Percentiles rank a stretch among this genome's conserved stretches.
These are phyloP conservation scores for Theristicus caerulescens DNA, from an alignment of 2,113 vertebrate genomes.

Conservation along the genomic window DNA sequence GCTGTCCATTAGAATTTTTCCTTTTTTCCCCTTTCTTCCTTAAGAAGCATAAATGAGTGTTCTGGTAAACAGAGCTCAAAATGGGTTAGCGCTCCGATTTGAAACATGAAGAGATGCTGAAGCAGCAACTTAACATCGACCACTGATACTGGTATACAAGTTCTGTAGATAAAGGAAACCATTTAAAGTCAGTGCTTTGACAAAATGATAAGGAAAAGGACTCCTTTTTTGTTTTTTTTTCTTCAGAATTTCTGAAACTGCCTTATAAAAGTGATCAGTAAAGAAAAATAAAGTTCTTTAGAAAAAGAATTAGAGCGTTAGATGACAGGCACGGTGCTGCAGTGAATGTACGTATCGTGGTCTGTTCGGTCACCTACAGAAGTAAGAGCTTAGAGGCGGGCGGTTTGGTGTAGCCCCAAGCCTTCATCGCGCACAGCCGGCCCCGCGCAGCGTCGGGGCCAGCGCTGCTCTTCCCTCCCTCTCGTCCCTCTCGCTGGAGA, in stretches of 20 bases:
- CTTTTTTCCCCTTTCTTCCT: not conserved
- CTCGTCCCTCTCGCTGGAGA: not conserved
- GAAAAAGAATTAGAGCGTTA: not conserved
- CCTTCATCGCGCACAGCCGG: not conserved
- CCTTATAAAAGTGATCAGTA: not conserved
- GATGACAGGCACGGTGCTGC: not conserved
- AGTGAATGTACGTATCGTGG: not conserved
- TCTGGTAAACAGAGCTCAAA: not conserved
- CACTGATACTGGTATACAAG: not conserved
- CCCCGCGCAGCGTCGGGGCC: accelerated
- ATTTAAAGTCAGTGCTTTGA: not conserved
- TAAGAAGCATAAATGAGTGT: not conserved
- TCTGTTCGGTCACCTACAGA: not conserved
- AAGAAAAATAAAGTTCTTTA: not conserved
- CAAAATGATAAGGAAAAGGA: not conserved
- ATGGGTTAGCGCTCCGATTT: not conserved
- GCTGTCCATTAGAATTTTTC: not conserved
- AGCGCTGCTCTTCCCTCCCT: not conserved
- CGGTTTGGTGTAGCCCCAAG: not conserved
- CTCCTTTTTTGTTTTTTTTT: no score
- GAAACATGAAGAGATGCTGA: not conserved
- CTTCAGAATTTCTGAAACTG: not conserved
- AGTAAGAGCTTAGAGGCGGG: accelerated
- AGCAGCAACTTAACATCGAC: not conserved
- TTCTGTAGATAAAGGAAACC: not conserved